Conservation (phyloP, 2,113 vertebrate species). For the Ivindomyrus marchei region DNA sequence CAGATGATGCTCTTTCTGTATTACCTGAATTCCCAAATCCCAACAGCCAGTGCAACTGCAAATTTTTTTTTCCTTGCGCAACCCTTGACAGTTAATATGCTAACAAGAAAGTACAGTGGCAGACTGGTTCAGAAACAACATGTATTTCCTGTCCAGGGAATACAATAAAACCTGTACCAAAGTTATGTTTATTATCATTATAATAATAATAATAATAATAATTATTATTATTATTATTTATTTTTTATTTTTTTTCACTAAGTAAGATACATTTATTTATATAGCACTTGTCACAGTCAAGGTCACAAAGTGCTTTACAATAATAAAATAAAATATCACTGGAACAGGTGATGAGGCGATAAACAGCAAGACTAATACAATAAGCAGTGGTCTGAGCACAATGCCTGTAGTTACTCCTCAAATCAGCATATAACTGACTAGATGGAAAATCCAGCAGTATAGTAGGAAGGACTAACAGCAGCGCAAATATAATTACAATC, state of each 20-base stretch:
- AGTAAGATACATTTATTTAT: background rate
- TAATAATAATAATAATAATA: too few species aligned
- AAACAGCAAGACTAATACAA: background rate
- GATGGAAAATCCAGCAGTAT: background rate
- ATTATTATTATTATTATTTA: too few species aligned
- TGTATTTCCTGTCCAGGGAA: background rate
- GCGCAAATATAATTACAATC: background rate
- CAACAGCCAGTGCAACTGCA: background rate
- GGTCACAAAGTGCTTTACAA: background rate
- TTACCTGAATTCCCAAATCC: background rate
- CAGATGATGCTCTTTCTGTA: background rate
- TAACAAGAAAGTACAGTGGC: background rate
- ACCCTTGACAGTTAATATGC: background rate
- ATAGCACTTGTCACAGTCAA: background rate
- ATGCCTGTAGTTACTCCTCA: too few species aligned
- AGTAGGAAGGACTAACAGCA: background rate
- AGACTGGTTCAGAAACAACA: background rate
- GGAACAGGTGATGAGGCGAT: background rate
- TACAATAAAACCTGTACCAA: background rate
- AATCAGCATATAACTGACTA: background rate
- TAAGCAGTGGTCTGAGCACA: background rate
- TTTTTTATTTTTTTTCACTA: too few species aligned
- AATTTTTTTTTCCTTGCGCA: background rate
- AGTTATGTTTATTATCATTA: background rate
- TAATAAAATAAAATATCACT: background rate